These are phyloP conservation scores for Morbakka virulenta DNA, from an alignment of 30 jellyfish, hydroid and myxozoan species.

Conservation along the genomic window DNA sequence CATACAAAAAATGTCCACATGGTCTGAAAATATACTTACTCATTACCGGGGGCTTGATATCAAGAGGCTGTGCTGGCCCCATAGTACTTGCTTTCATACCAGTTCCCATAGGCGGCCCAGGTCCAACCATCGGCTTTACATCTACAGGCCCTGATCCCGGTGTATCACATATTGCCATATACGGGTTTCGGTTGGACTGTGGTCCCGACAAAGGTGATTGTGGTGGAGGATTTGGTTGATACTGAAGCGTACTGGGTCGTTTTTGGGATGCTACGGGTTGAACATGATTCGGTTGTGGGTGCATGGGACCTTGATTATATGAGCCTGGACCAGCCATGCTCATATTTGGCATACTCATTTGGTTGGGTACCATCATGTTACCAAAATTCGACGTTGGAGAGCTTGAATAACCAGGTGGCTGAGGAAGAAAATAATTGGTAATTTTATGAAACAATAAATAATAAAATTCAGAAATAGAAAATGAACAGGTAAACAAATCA, in stretches of 20 bases:
- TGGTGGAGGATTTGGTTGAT: conserved; percentile 77
- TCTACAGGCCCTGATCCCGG: conserved; percentile 70
- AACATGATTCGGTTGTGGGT: conserved; percentile 83
- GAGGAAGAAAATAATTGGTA: no score
- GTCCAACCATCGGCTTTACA: conserved; percentile 78
- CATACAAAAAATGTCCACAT: no score
- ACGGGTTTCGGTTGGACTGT: conserved; percentile 48
- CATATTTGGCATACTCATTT: conserved; percentile 63
- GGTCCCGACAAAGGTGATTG: conserved; percentile 62
- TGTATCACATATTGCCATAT: conserved; percentile 80
- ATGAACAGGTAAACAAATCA: background rate
- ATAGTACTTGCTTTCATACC: background rate
- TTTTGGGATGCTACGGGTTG: conserved; percentile 90
- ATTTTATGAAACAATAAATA: background rate
- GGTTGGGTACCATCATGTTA: conserved; percentile 69
- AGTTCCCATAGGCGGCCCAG: conserved; percentile 50
- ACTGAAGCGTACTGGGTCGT: conserved; percentile 95
- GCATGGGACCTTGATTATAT: conserved; percentile 79
- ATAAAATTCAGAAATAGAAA: background rate
- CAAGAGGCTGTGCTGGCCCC: conserved; percentile 14
- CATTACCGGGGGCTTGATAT: conserved; percentile 46
- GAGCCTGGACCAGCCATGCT: conserved; percentile 81
- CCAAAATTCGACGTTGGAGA: conserved; percentile 76
- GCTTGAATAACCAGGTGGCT: conserved; percentile 82
- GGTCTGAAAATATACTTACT: conserved; percentile 56